Conservation (phyloP, 2,888 invertebrate genomes). For the Leptura quadrifasciata region DNA sequence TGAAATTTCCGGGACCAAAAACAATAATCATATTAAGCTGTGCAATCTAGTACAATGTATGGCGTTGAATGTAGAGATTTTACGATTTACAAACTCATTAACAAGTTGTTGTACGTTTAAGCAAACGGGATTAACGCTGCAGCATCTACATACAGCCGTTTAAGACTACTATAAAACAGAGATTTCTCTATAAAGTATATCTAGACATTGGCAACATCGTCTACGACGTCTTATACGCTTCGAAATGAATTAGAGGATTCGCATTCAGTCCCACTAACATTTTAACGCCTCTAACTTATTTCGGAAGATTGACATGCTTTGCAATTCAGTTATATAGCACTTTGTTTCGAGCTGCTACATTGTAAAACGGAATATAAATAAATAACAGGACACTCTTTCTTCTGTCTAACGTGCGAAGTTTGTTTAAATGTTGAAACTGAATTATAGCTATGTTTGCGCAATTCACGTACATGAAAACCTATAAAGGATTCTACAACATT, state of each 20-base stretch:
- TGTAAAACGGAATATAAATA: background rate
- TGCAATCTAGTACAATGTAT: conserved; percentile 60
- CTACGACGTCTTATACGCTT: conserved; percentile 37
- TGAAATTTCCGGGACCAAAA: background rate
- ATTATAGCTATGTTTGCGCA: too few species aligned
- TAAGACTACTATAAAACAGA: conserved; percentile 52
- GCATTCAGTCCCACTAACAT: conserved; percentile 2
- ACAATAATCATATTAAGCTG: conserved; percentile 22
- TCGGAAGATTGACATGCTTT: background rate
- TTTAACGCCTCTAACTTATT: conserved; percentile 6
- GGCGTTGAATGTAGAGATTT: conserved; percentile 66
- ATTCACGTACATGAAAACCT: too few species aligned
- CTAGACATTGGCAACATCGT: conserved; percentile 26
- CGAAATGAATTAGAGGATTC: conserved; percentile 33
- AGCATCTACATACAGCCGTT: conserved; percentile 61
- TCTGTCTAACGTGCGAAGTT: too few species aligned
- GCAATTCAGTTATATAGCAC: background rate
- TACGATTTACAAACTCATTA: conserved; percentile 71
- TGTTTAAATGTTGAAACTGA: too few species aligned
- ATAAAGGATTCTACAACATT: too few species aligned
- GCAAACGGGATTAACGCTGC: conserved; percentile 68
- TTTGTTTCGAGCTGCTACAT: background rate
- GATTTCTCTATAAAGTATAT: conserved; percentile 49
- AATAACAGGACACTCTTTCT: background rate
- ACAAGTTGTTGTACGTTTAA: conserved; percentile 69